Percentiles rank a stretch among this genome's conserved stretches.
These are phyloP conservation scores for Ericerus pela DNA, from an alignment of 1,140 invertebrate species.

Conservation along the genomic window DNA sequence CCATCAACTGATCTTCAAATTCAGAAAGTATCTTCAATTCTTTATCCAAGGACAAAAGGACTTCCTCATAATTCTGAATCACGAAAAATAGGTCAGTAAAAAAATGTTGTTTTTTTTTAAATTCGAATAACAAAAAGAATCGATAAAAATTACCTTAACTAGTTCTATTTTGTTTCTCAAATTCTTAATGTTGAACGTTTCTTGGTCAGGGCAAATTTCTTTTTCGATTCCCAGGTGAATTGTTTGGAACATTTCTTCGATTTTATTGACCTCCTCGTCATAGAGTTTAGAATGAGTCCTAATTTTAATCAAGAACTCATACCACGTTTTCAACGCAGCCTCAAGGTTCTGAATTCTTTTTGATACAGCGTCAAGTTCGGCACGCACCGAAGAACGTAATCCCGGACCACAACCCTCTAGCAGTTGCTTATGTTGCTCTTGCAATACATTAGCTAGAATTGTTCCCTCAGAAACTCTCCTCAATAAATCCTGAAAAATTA, in stretches of 20 bases:
- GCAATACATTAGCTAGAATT: slow-evolving; percentile 43
- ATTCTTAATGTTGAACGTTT: slow-evolving; percentile 1
- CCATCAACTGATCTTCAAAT: slow-evolving; percentile 64
- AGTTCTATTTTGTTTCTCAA: neutral
- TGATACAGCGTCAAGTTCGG: slow-evolving; percentile 58
- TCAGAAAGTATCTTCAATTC: slow-evolving; percentile 40
- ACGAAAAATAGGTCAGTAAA: too few relatives aligned
- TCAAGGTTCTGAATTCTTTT: slow-evolving; percentile 60
- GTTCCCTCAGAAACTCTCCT: slow-evolving; percentile 51
- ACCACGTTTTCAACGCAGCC: slow-evolving; percentile 68
- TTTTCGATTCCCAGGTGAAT: neutral
- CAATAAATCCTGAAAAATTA: slow-evolving; percentile 38
- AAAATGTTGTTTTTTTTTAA: slow-evolving; percentile 13
- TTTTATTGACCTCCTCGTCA: neutral
- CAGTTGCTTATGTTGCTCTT: slow-evolving; percentile 48
- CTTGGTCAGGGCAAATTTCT: neutral
- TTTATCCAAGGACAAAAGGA: slow-evolving; percentile 23
- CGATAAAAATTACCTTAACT: neutral
- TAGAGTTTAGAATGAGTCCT: slow-evolving; percentile 4
- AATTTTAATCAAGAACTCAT: slow-evolving; percentile 25
- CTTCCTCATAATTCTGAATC: slow-evolving; percentile 20
- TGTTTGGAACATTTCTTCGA: slow-evolving; percentile 5
- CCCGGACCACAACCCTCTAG: slow-evolving; percentile 59
- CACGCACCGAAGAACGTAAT: slow-evolving; percentile 54
- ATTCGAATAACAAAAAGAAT: slow-evolving; percentile 6